Evolutionary conservation across 2,797 vertebrate genomes (phyloP).

Genomic region (Remorina albescens): DNA sequence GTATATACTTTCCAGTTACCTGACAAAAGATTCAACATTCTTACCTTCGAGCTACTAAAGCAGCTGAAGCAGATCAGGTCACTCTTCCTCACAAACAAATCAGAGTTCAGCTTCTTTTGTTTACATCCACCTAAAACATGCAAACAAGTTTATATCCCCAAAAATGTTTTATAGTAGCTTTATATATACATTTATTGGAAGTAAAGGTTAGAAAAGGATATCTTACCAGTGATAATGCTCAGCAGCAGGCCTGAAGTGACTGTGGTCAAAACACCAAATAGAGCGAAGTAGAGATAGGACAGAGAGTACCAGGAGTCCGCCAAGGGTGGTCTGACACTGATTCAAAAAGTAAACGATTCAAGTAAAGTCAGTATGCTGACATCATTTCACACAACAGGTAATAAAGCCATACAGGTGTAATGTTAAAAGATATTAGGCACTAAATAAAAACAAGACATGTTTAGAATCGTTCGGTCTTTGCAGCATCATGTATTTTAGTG

Average conservation of each 20-base stretch:
- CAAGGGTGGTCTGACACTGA: constrained; percentile 78
- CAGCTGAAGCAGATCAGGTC: constrained; percentile 79
- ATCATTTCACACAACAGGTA: neutral
- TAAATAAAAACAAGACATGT: no score
- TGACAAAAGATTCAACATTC: neutral
- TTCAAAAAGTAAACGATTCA: constrained; percentile 6
- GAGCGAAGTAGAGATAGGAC: constrained; percentile 85
- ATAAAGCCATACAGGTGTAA: neutral
- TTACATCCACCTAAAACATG: constrained; percentile 82
- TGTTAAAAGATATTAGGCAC: no score
- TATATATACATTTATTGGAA: no score
- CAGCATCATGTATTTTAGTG: neutral
- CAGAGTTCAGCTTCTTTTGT: constrained; percentile 69
- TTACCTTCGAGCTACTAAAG: constrained; percentile 74
- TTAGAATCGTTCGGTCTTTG: no score
- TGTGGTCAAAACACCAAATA: constrained; percentile 79
- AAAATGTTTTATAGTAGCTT: neutral
- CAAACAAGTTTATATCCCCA: neutral
- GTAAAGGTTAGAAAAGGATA: neutral
- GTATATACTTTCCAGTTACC: neutral
- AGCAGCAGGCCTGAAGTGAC: constrained; percentile 76
- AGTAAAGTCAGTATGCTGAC: neutral
- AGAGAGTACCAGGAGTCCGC: constrained; percentile 87
- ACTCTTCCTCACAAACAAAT: constrained; percentile 80
- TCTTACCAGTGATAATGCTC: constrained; percentile 83